These are phyloP conservation scores for Pristionchus fissidentatus DNA, from an alignment of 2,888 invertebrate genomes.

Conservation along the genomic window DNA sequence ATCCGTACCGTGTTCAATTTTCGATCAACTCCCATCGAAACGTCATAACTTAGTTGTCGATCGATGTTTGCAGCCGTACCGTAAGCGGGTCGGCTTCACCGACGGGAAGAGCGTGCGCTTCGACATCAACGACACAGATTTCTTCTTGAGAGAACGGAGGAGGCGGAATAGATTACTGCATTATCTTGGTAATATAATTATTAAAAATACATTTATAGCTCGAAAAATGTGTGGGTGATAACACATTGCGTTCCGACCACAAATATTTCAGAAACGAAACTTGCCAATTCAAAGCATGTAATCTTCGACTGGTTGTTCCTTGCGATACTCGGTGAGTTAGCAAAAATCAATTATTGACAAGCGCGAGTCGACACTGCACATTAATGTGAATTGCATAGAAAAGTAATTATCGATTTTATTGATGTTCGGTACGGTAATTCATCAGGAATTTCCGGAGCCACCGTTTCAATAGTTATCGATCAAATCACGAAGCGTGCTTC, in stretches of 20 bases:
- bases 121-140: neutral
- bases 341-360: no score
- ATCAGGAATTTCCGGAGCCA: conserved; percentile 18
- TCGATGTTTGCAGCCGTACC: neutral
- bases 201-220: no score
- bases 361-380: no score
- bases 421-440: neutral
- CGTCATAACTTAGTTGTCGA: neutral
- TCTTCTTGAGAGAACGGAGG: neutral
- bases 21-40: no score
- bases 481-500: conserved; percentile 8
- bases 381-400: no score
- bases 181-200: neutral
- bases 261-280: neutral
- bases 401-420: no score
- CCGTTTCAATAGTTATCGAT: conserved; percentile 2
- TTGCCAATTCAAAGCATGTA: conserved; percentile 2
- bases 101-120: conserved; percentile 33
- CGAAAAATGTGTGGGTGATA: no score
- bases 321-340: conserved; percentile 39
- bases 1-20: no score
- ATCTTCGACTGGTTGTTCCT: conserved; percentile 36
- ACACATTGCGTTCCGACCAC: no score
- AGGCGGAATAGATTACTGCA: neutral
- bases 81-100: conserved; percentile 12